These are phyloP conservation scores for Typhlichthys eigenmanni DNA, from an alignment of 2,797 vertebrate genomes.

Conservation along the genomic window DNA sequence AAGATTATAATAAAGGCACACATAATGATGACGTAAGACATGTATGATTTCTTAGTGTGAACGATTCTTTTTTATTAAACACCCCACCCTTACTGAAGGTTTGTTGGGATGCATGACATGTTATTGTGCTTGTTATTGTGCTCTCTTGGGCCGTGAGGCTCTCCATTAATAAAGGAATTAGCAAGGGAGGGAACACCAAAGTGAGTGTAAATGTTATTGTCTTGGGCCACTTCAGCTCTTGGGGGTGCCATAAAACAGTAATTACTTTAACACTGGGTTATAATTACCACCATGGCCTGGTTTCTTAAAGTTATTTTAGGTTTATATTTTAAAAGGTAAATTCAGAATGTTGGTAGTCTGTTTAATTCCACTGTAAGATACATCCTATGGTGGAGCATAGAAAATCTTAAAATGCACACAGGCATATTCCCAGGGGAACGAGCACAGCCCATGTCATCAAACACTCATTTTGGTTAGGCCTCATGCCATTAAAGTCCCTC, in stretches of 20 bases:
- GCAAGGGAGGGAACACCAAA: constrained; percentile 27
- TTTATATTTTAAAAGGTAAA: constrained; percentile 30
- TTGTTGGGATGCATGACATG: neutral
- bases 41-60: no score
- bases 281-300: constrained; percentile 38
- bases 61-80: neutral
- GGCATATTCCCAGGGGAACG: constrained; percentile 62
- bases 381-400: neutral
- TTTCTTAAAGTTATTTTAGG: constrained; percentile 21
- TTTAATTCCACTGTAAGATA: constrained; percentile 7
- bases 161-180: constrained; percentile 68
- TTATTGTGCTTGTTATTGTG: constrained; percentile 36
- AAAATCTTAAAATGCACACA: constrained; percentile 59
- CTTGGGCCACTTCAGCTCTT: constrained; percentile 39
- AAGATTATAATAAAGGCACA: no score
- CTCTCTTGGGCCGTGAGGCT: constrained; percentile 35
- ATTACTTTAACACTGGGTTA: constrained; percentile 57
- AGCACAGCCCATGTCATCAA: constrained; percentile 74
- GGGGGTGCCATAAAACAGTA: constrained; percentile 65
- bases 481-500: constrained; percentile 72
- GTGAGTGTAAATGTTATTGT: constrained; percentile 53
- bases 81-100: neutral
- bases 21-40: no score
- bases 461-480: constrained; percentile 78
- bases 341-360: constrained; percentile 20